Percentiles rank a stretch among this genome's conserved stretches.
Conservation (phyloP, 2,888 invertebrate species). For the Gisinianus flammeolus region DNA sequence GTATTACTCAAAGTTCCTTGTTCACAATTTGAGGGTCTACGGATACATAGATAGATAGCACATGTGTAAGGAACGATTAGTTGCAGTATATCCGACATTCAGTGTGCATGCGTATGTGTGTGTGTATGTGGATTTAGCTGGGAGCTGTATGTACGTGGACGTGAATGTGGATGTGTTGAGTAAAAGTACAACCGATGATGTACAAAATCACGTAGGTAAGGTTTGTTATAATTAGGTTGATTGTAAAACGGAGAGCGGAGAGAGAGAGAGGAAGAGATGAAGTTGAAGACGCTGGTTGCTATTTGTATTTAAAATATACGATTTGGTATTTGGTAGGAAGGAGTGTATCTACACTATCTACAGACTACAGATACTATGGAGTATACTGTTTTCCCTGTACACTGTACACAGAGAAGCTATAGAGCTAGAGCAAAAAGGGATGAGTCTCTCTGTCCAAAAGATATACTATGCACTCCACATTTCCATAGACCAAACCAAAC, state of each 20-base stretch:
- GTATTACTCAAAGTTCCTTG: slow-evolving; percentile 24
- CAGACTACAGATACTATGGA: too few relatives aligned
- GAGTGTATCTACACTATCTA: too few relatives aligned
- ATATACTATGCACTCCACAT: background rate
- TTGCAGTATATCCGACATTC: background rate
- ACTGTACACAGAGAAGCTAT: too few relatives aligned
- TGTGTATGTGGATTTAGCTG: slow-evolving; percentile 25
- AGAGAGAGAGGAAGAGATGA: background rate
- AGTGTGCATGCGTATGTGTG: too few relatives aligned
- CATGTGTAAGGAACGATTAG: background rate
- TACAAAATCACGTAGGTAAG: background rate
- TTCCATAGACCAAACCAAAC: too few relatives aligned
- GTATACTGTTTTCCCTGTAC: too few relatives aligned
- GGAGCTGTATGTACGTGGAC: background rate
- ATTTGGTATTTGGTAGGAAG: too few relatives aligned
- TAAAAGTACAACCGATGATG: background rate
- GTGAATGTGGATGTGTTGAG: too few relatives aligned
- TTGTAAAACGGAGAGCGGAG: background rate
- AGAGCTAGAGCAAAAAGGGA: too few relatives aligned
- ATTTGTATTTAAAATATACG: too few relatives aligned
- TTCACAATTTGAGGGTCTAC: slow-evolving; percentile 15
- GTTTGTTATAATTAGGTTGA: slow-evolving; percentile 16
- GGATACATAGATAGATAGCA: slow-evolving; percentile 21
- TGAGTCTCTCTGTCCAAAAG: too few relatives aligned
- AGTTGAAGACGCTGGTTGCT: too few relatives aligned